A percentile compares a stretch with the other conserved stretches of the same genome.
phyloP scores from a whole-genome alignment of 2,888 invertebrate species.

The Therioaphis trifolii region DNA sequence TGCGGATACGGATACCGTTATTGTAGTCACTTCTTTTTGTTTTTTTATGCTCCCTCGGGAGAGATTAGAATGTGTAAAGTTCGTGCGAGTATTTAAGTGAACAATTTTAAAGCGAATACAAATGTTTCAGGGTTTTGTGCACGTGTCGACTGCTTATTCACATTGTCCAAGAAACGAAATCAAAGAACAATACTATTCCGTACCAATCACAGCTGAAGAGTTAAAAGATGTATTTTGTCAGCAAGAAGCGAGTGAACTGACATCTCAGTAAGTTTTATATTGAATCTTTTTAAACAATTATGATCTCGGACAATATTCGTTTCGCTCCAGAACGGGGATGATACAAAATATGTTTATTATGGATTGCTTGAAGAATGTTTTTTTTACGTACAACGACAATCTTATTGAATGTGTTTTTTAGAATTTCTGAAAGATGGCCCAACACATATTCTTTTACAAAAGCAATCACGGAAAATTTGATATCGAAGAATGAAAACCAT shows the following conservation, averaged over 20 bases:
- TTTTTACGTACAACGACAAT: too few species aligned
- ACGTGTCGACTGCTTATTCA: conserved; percentile 95
- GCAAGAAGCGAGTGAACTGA: too few species aligned
- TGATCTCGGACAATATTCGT: too few species aligned
- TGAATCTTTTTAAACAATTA: background rate
- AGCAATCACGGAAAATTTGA: background rate
- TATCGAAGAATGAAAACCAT: background rate
- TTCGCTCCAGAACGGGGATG: too few species aligned
- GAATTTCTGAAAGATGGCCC: background rate
- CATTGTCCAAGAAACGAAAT: conserved; percentile 83
- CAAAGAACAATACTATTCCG: conserved; percentile 84
- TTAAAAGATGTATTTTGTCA: conserved; percentile 71
- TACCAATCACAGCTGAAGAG: conserved; percentile 78
- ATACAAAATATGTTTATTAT: too few species aligned
- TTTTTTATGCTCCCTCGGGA: background rate
- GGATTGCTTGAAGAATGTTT: too few species aligned
- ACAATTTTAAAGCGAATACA: background rate
- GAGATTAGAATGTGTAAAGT: background rate
- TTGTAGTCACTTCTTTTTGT: background rate
- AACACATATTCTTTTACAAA: background rate
- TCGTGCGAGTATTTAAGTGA: too few species aligned
- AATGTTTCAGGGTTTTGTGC: conserved; percentile 77
- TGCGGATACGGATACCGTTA: too few species aligned
- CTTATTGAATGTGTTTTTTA: background rate
- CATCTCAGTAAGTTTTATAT: background rate